Conservation (phyloP, 1,140 invertebrate genomes). For the Anoplolepis gracilipes region DNA sequence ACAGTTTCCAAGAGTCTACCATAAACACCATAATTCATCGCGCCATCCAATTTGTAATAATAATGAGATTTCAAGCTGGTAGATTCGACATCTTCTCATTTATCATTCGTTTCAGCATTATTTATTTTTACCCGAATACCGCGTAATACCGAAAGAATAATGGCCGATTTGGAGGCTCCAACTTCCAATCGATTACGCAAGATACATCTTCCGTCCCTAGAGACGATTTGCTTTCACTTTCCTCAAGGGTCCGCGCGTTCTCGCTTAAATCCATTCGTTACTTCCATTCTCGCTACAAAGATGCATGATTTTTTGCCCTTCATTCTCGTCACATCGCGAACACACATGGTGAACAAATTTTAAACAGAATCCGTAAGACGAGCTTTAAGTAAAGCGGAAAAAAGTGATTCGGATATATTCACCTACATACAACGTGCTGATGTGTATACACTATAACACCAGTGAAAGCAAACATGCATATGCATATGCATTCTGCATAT, state of each 20-base stretch:
- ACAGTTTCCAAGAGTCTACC: too few species aligned
- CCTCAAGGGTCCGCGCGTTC: constrained; percentile 2
- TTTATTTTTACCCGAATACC: background rate
- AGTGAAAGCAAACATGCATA: constrained; percentile 32
- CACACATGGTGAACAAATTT: background rate
- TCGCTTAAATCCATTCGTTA: constrained; percentile 3
- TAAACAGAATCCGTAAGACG: background rate
- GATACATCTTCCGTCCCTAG: background rate
- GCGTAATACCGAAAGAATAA: background rate
- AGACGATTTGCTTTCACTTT: constrained; percentile 45
- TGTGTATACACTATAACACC: too few species aligned
- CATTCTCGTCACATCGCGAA: background rate
- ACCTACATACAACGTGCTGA: constrained; percentile 9
- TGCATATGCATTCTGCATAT: background rate
- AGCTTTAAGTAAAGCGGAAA: background rate
- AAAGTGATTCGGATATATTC: constrained; percentile 39
- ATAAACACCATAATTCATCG: background rate
- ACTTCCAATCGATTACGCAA: constrained; percentile 37
- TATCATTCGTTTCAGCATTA: background rate
- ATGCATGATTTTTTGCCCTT: background rate
- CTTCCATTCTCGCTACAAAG: background rate
- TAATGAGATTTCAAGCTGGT: background rate
- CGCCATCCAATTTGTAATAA: background rate
- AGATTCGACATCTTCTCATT: background rate
- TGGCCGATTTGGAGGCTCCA: background rate